Base-by-base conservation (phyloP, 2,888 invertebrate species). In the Buathra laborator region DNA sequence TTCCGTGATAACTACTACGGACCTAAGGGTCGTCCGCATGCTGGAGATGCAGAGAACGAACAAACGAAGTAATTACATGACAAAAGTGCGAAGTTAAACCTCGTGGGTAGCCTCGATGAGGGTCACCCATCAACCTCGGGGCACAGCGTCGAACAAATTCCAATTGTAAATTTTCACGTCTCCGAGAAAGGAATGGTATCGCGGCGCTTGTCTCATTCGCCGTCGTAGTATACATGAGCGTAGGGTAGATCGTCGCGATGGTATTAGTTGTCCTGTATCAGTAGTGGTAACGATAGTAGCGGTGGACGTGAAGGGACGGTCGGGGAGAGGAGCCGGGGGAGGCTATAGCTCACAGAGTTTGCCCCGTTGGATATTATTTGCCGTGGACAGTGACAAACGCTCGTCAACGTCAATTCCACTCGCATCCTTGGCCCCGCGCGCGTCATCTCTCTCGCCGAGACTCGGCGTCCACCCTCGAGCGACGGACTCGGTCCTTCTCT, bases 341-440 rank as follows among this genome's bases (percentile, higher is more conserved):
- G 79, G 59, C 72, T 85, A 75, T 64, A 75, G 85, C 86, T 88
- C 89, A 89, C 86, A 88, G 90, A 88, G 85, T 89, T 37, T 88
- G 85, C 86, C 86, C 87, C 86, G 90, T 89, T 91, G 92, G 92
- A 92, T 93, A 92, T 93, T 92, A 93, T 93, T 93, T 93, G 92
- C 91, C 89, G 90, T 89, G 92, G 92, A 93, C 93, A 93, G 92
- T 93, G 93, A 93, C 93, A 93, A 93, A 93, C 93, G 91, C 92
- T 91, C 92, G 93, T 93, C 93, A 93, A 93, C 90, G 92, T 93
- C 92, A 92, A 87, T 90, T 92, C 90, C 91, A 92, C 89, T 91
- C 90, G 89, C 88, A 90, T 88, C 88, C 89, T 89, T 87, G 86
- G 87, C 86, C 84, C 86, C 84, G 37, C 14, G 44, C 79, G 70